A percentile compares a stretch with the other conserved stretches of the same genome.
Evolutionary conservation across 2,888 invertebrate genomes (phyloP).

Genomic region (Sussaba pulchella): DNA sequence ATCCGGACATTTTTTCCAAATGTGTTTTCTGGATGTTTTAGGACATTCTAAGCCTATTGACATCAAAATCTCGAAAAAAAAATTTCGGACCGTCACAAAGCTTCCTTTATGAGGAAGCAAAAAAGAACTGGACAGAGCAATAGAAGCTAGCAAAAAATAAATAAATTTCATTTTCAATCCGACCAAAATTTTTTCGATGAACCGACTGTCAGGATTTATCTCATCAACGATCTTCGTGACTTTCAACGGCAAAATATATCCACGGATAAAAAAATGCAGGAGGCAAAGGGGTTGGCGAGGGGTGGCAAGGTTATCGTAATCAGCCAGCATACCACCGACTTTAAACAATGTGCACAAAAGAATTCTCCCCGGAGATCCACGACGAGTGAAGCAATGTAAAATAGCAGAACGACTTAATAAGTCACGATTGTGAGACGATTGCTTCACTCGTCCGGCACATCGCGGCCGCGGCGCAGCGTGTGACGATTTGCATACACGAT

Average conservation of each 20-base stretch:
- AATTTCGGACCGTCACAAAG: too few relatives aligned
- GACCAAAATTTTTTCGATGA: conserved; percentile 17
- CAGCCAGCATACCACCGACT: conserved; percentile 35
- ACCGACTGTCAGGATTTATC: conserved; percentile 59
- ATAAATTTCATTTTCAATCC: conserved; percentile 29
- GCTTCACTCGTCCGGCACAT: conserved; percentile 75
- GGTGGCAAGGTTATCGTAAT: conserved; percentile 79
- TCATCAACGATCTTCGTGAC: conserved; percentile 48
- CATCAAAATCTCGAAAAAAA: too few relatives aligned
- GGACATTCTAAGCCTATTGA: too few relatives aligned
- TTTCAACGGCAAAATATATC: neutral
- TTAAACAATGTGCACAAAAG: conserved; percentile 43
- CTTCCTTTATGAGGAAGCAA: too few relatives aligned
- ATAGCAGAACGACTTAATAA: conserved; percentile 84
- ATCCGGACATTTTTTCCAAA: too few relatives aligned
- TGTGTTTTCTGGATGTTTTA: too few relatives aligned
- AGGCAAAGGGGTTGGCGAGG: neutral
- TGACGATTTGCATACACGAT: conserved; percentile 84
- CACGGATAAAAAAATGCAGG: too few relatives aligned
- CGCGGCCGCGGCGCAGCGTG: conserved; percentile 72
- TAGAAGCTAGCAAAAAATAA: too few relatives aligned
- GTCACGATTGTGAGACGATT: conserved; percentile 82
- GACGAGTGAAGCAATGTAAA: conserved; percentile 69
- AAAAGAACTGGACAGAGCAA: too few relatives aligned
- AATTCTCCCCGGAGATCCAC: conserved; percentile 45